Evolutionary conservation across 2,888 invertebrate species (phyloP), one percentile per base, ranked within the genome.

Genomic region (Prosopocoilus inquinatus): DNA sequence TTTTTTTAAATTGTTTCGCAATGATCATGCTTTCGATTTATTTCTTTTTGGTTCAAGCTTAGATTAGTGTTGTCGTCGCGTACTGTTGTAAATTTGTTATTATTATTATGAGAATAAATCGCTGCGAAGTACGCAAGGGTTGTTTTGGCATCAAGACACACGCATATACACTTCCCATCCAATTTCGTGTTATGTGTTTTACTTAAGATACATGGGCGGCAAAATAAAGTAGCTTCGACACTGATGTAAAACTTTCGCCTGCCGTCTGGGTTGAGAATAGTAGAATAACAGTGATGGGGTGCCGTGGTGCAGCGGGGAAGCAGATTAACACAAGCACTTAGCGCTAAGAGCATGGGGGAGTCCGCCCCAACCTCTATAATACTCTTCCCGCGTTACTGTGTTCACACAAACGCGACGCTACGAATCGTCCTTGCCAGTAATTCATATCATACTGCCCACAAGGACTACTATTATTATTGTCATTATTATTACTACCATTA

Each of bases 281-380:
- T 65, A 35, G 62, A 67, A 66, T 67, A 67, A 68, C 67, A 65
- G 73, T 70, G 67, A 4, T 28, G 69, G 69, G 70, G 71, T 70
- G 70, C 71, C 69, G 73, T 73, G 63, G 61, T 55, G 61, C 41
- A 39, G 56, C 43, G 47, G 67, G 69, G 68, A 65, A 64, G 65
- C 65, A 69, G 71, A 70, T 71, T 70, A 70, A 71, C 71, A 70
- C 69, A 65, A 72, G 73, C 74, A 71, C 74, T 74, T 73, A 74
- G 72, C 70, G 69, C 70, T 73, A 72, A 73, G 73, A 71, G 73
- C 70, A 67, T 69, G 65, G 70, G 71, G 69, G 65, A 65, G 59
- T 50, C 59, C 52, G 51, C 60, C 61, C 63, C 41, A 41, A 41
- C 41, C 41, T 41, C 41, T 15, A 11, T 41, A 13, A 41, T 13